Evolutionary conservation across 37 sponge, comb jelly and placozoan species (phyloP).

Genomic region (Haliclona indistincta): DNA sequence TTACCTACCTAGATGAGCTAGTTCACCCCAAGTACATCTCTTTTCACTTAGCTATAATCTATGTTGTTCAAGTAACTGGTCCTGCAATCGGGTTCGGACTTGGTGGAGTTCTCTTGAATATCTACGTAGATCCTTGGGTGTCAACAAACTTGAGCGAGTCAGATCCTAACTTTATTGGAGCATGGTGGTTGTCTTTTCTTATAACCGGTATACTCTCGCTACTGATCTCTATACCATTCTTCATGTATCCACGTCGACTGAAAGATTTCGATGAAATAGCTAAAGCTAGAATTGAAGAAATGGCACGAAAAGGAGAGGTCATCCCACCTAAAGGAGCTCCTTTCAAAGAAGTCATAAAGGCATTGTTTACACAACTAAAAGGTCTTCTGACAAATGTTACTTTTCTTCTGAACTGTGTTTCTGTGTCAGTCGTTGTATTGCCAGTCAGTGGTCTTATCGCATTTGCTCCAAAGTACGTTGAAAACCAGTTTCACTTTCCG

Average conservation of each 20-base stretch:
- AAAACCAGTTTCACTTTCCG: slow-evolving; percentile 59
- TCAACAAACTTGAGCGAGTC: slow-evolving; percentile 36
- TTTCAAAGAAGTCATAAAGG: no score
- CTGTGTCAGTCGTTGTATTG: no score
- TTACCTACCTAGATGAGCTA: slow-evolving; percentile 76
- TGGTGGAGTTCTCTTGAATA: slow-evolving; percentile 54
- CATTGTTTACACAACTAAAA: no score
- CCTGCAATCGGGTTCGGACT: slow-evolving; percentile 75
- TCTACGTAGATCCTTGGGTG: slow-evolving; percentile 73
- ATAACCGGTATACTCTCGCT: slow-evolving; percentile 46
- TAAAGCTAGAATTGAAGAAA: slow-evolving; percentile 29
- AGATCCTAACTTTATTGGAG: slow-evolving; percentile 83
- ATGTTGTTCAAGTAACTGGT: slow-evolving; percentile 45
- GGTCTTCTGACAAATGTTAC: no score
- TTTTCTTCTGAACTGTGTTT: no score
- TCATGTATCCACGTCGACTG: slow-evolving; percentile 70
- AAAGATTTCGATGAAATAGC: slow-evolving; percentile 28
- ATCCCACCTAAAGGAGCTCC: slow-evolving; percentile 1
- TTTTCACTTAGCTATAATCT: slow-evolving; percentile 61
- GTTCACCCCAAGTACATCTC: slow-evolving; percentile 65
- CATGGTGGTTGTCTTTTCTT: slow-evolving; percentile 84
- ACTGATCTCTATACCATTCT: slow-evolving; percentile 59
- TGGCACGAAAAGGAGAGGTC: neutral
- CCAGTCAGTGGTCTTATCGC: slow-evolving; percentile 53
- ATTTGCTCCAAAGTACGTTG: slow-evolving; percentile 77